Percentiles rank a stretch among this genome's conserved stretches.
phyloP scores from a whole-genome alignment of 2,797 vertebrate species.

The Borostomias antarcticus region DNA sequence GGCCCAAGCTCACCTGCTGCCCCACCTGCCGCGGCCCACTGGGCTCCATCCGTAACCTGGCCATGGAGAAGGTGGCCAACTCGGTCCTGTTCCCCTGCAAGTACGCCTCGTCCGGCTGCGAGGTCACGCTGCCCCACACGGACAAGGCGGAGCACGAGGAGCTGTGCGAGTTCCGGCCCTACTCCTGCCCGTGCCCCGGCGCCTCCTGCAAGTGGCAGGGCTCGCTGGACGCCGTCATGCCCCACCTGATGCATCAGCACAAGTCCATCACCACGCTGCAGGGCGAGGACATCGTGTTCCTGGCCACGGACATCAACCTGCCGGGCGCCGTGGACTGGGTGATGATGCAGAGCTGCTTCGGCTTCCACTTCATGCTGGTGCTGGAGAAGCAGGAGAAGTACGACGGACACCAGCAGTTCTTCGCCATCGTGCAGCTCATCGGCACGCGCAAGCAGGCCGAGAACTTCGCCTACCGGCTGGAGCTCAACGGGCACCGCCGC shows the following conservation, averaged over 20 bases:
- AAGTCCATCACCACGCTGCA: constrained; percentile 98
- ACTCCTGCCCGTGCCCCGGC: constrained; percentile 95
- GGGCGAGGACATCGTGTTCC: constrained; percentile 97
- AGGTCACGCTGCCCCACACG: constrained; percentile 92
- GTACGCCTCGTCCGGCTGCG: constrained; percentile 94
- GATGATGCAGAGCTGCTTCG: constrained; percentile 99
- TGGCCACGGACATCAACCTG: constrained; percentile 97
- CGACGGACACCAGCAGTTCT: constrained; percentile 94
- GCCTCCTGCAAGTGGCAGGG: constrained; percentile 98
- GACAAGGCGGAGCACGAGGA: constrained; percentile 97
- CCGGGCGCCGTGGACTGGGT: constrained; percentile 98
- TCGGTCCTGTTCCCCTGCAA: constrained; percentile 98
- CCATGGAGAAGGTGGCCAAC: constrained; percentile 99
- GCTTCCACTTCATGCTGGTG: constrained; percentile 96
- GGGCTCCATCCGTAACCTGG: constrained; percentile 98
- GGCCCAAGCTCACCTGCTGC: constrained; percentile 98
- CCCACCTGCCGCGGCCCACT: constrained; percentile 95
- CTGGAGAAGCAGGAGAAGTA: constrained; percentile 96
- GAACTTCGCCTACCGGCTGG: constrained; percentile 92
- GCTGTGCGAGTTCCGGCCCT: constrained; percentile 97
- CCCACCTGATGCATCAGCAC: constrained; percentile 97
- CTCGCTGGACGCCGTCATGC: constrained; percentile 96
- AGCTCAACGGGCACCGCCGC: constrained; percentile 90
- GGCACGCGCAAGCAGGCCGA: constrained; percentile 93
- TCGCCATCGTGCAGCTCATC: constrained; percentile 93